Evolutionary conservation across 2,113 vertebrate species (phyloP).

Genomic region (Forbesichthys papilliferus): DNA sequence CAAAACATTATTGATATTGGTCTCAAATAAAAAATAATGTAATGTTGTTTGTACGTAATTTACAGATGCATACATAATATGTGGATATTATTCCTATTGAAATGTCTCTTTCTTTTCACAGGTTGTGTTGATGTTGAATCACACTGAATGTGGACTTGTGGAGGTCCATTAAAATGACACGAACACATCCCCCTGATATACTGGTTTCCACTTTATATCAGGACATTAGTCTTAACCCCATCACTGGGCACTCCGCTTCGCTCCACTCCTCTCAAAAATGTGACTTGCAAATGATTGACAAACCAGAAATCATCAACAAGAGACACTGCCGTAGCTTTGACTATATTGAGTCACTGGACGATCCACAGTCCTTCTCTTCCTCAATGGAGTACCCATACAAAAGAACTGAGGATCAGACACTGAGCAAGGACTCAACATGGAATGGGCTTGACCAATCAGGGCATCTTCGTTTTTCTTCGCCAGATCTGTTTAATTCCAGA

Average conservation of each 20-base stretch:
- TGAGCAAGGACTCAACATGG: constrained; percentile 74
- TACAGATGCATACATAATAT: not conserved
- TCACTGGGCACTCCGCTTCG: constrained; percentile 67
- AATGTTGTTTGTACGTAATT: not conserved
- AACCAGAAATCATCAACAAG: constrained; percentile 89
- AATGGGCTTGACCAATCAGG: constrained; percentile 74
- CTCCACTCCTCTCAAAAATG: constrained; percentile 78
- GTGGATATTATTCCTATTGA: constrained; percentile 29
- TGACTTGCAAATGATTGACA: constrained; percentile 85
- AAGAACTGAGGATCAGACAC: constrained; percentile 61
- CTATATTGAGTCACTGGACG: constrained; percentile 91
- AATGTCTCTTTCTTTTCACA: constrained; percentile 48
- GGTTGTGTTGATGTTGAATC: constrained; percentile 74
- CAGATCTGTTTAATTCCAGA: constrained; percentile 71
- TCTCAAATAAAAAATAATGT: too few relatives aligned
- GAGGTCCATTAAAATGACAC: constrained; percentile 91
- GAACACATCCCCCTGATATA: constrained; percentile 94
- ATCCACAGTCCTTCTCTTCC: constrained; percentile 69
- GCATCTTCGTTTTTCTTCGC: constrained; percentile 75
- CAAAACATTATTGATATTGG: too few relatives aligned
- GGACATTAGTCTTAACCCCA: constrained; percentile 84
- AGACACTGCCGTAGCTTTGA: constrained; percentile 97
- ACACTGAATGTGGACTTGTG: constrained; percentile 74
- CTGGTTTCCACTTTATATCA: constrained; percentile 91
- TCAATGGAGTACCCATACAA: constrained; percentile 80